Conservation (phyloP, 2,888 invertebrate species). For the Nomada ferruginata region DNA sequence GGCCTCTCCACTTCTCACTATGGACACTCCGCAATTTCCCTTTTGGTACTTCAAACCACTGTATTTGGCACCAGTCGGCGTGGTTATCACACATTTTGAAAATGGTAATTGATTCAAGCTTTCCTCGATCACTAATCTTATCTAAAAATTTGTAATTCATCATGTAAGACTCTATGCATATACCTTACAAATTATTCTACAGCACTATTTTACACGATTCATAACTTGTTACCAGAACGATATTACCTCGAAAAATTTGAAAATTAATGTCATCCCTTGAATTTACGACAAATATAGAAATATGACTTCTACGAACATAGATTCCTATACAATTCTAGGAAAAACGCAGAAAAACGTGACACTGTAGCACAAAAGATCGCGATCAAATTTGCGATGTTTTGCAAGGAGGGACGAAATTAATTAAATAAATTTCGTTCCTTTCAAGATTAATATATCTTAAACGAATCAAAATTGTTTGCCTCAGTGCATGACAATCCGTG, state of each 20-base stretch:
- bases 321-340: background rate
- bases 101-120: conserved; percentile 98
- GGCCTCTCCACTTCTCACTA: conserved; percentile 97
- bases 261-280: background rate
- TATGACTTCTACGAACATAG: background rate
- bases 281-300: background rate
- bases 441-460: background rate
- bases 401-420: background rate
- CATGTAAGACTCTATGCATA: background rate
- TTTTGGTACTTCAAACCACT: conserved; percentile 97
- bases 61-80: conserved; percentile 96
- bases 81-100: conserved; percentile 94
- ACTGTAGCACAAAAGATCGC: too few relatives aligned
- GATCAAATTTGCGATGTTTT: too few relatives aligned
- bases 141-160: conserved; percentile 84
- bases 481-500: background rate
- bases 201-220: too few relatives aligned
- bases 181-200: too few relatives aligned
- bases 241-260: background rate
- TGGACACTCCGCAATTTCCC: conserved; percentile 99
- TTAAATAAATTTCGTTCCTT: background rate
- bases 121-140: conserved; percentile 98
- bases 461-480: background rate
- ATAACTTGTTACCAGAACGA: too few relatives aligned
- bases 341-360: background rate